Base-by-base conservation (phyloP, 2,888 invertebrate genomes). In the Xestia xanthographa region DNA sequence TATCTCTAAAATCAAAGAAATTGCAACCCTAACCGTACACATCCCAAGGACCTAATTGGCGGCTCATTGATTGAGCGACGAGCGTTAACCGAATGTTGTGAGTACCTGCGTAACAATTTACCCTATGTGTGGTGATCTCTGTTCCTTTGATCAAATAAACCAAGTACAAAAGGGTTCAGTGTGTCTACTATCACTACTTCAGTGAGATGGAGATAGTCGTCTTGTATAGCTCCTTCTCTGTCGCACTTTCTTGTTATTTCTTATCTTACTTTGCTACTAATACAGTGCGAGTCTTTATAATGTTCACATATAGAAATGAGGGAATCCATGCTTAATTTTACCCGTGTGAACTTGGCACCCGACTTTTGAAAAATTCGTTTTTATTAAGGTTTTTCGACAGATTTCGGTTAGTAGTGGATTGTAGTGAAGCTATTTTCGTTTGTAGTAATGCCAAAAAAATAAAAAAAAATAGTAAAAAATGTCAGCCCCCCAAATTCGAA, bases 51-150 rank as follows among this genome's bases (percentile, higher is more conserved):
- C 38, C 60, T 74, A 74, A 74, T 75, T 81, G 50, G 60, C 34
- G 53, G 26, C n/a, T 63, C 81, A 56, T 75, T 75, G 75, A 74
- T 63, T 79, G 66, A 62, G 48, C 20, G 48, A 20, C 20, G 20
- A 48, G 1, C 45, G 17, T n/a, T 26, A 66, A 41, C 75, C 38
- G 53, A 66, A 72, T 62, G 65, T 65, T 56, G 69, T 22, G 71
- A 67, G 9, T 58, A 17, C 43, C n/a, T 48, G 0, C 9, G 79
- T 50, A 34, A 41, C 22, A 76, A 20, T 43, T 34, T 41, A 43
- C 26, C 34, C n/a, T 53, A 17, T 29, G 70, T 70, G 79, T 70
- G n/a, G 41, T 77, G 65, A 58, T 58, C n/a, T 71, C 8, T 79
- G 48, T 48, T 48, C 48, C 56, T 80, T 78, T 72, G 56, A 58